phyloP scores from a whole-genome alignment of 2,797 vertebrate genomes.

The Sorex maritimensis region DNA sequence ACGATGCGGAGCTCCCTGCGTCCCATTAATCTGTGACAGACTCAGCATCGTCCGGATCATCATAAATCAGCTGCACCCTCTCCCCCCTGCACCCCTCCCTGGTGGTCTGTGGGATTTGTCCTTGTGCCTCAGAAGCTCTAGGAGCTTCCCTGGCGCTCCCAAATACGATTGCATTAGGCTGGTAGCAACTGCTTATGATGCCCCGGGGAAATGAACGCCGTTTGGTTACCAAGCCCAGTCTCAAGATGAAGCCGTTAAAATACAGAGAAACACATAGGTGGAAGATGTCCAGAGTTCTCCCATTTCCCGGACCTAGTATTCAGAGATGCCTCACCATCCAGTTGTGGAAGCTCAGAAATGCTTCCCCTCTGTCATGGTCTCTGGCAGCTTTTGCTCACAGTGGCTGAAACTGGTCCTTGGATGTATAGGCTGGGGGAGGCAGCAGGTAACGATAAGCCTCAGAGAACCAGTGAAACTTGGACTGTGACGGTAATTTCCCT shows the following conservation, averaged over 20 bases:
- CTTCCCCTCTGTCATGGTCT: constrained; percentile 43
- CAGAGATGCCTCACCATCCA: constrained; percentile 57
- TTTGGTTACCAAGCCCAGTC: constrained; percentile 70
- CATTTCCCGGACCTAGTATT: constrained; percentile 54
- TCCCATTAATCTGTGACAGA: constrained; percentile 75
- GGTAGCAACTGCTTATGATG: constrained; percentile 81
- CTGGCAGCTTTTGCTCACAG: constrained; percentile 22
- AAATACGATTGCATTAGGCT: constrained; percentile 81
- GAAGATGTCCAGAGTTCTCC: constrained; percentile 69
- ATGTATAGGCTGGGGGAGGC: constrained; percentile 32
- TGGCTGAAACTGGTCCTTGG: constrained; percentile 46
- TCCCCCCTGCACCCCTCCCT: constrained; percentile 11
- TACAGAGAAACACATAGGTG: constrained; percentile 22
- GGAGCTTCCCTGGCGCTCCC: constrained; percentile 76
- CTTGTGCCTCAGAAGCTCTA: constrained; percentile 82
- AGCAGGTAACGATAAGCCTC: constrained; percentile 59
- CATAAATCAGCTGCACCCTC: constrained; percentile 76
- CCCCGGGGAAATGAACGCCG: constrained; percentile 56
- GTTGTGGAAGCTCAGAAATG: constrained; percentile 9
- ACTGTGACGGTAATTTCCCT: constrained; percentile 67
- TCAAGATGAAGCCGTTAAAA: constrained; percentile 69
- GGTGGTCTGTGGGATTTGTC: constrained; percentile 82
- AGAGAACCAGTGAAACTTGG: constrained; percentile 34
- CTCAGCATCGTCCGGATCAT: constrained; percentile 1
- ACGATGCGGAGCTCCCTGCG: constrained; percentile 72